These are phyloP conservation scores for Myotis vivesi DNA, from an alignment of 2,797 vertebrate genomes.

Conservation along the genomic window DNA sequence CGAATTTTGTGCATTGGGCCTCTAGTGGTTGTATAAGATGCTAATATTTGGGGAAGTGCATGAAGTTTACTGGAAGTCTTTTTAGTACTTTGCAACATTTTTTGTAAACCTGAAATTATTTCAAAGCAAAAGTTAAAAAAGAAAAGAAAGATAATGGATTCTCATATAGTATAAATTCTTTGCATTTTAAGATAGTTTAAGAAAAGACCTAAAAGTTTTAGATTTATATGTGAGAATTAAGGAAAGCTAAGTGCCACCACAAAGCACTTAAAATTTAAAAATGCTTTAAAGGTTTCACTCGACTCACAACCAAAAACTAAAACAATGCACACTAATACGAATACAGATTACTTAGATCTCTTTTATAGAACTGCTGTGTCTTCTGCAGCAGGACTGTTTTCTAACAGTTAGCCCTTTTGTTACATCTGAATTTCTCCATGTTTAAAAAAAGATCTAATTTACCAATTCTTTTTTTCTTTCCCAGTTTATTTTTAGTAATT, in stretches of 20 bases:
- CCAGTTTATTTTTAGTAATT: conserved; percentile 72
- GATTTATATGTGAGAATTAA: not conserved
- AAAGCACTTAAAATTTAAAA: not conserved
- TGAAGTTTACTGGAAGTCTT: not conserved
- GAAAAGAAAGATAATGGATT: not conserved
- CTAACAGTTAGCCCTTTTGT: not conserved
- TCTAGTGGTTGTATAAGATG: not conserved
- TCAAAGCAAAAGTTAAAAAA: not conserved
- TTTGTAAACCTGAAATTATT: not conserved
- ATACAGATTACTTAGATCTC: too few relatives aligned
- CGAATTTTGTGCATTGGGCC: too few relatives aligned
- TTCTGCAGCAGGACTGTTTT: not conserved
- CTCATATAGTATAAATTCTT: conserved; percentile 15
- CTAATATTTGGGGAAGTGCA: not conserved
- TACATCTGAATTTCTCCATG: conserved; percentile 14
- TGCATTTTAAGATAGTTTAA: not conserved
- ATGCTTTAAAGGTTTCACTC: conserved; percentile 21
- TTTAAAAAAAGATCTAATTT: conserved; percentile 72
- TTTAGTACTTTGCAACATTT: not conserved
- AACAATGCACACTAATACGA: not conserved
- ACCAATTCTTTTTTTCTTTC: conserved; percentile 55
- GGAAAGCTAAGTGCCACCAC: not conserved
- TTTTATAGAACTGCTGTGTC: not conserved
- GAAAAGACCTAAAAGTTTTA: not conserved
- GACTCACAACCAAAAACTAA: not conserved